phyloP scores from a whole-genome alignment of 2,888 invertebrate species.

The Tachina fera region DNA sequence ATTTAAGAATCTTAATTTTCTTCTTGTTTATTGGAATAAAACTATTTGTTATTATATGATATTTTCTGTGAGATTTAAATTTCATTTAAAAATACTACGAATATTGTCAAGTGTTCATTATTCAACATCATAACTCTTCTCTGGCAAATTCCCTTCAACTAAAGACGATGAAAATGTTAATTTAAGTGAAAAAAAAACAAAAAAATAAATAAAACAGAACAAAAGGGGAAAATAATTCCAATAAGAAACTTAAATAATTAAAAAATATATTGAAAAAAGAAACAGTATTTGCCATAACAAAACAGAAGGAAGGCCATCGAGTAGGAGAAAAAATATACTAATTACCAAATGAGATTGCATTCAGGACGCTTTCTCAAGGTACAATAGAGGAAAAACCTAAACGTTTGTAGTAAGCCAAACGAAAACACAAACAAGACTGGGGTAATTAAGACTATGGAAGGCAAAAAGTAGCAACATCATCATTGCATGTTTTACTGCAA shows the following conservation, averaged over 20 bases:
- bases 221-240: slow-evolving; percentile 22
- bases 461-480: neutral
- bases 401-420: slow-evolving; percentile 14
- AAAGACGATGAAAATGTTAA: slow-evolving; percentile 16
- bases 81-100: slow-evolving; percentile 11
- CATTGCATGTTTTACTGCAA: slow-evolving; percentile 29
- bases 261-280: neutral
- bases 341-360: slow-evolving; percentile 18
- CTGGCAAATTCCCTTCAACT: neutral
- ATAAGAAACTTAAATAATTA: slow-evolving; percentile 40
- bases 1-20: neutral
- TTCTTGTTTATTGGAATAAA: neutral
- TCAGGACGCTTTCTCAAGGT: neutral
- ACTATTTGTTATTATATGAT: neutral
- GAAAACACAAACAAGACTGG: neutral
- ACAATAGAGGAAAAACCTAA: neutral
- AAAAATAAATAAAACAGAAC: neutral
- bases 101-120: slow-evolving; percentile 1
- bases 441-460: neutral
- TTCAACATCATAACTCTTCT: neutral
- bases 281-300: neutral
- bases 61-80: slow-evolving; percentile 14
- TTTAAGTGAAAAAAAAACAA: slow-evolving; percentile 1
- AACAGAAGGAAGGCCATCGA: slow-evolving; percentile 10
- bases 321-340: slow-evolving; percentile 12